These are phyloP conservation scores for Sitta carolinensis DNA, from an alignment of 2,797 vertebrate genomes.

Conservation along the genomic window DNA sequence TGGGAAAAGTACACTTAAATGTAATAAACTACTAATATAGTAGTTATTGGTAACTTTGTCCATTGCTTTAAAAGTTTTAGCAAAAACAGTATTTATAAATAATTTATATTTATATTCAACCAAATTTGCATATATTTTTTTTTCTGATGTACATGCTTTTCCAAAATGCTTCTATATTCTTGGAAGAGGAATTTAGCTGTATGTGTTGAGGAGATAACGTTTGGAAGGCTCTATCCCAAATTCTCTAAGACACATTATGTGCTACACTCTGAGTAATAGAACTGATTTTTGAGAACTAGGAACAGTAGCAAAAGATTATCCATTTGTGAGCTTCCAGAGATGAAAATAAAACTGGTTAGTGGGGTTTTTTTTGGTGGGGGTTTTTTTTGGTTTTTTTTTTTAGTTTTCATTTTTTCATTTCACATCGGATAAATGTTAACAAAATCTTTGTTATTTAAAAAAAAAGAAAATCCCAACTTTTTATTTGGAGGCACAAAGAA, in stretches of 20 bases:
- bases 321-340: neutral
- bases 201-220: neutral
- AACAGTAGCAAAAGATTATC: neutral
- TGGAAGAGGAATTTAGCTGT: neutral
- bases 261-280: neutral
- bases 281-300: neutral
- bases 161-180: neutral
- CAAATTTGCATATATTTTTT: neutral
- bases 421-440: neutral
- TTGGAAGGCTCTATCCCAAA: neutral
- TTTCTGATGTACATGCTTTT: neutral
- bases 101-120: too few relatives aligned
- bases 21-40: neutral
- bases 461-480: neutral
- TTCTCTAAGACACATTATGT: neutral
- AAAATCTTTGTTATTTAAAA: neutral
- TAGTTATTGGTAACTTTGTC: neutral
- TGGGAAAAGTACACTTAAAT: neutral
- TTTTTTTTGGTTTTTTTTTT: neutral
- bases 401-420: neutral
- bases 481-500: neutral
- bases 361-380: neutral
- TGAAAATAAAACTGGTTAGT: neutral
- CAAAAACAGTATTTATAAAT: accelerated
- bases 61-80: neutral